Evolutionary conservation across 2,113 vertebrate genomes (phyloP).

Genomic region (Eretmochelys imbricata): DNA sequence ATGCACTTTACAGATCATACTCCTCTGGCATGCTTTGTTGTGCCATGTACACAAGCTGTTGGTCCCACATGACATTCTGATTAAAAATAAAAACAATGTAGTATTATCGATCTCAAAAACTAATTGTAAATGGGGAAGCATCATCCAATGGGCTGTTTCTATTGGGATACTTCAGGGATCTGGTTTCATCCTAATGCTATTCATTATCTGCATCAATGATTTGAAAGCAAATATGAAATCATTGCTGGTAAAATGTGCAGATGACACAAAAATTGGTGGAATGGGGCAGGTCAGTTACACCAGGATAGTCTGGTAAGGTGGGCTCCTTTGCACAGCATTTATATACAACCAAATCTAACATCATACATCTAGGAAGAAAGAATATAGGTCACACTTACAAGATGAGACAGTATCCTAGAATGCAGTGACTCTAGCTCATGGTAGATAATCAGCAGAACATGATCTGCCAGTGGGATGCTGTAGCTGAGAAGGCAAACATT

Average conservation of each 20-base stretch:
- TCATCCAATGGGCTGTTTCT: not conserved
- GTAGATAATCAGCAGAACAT: not conserved
- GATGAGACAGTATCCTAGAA: too few species aligned
- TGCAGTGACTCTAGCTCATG: not conserved
- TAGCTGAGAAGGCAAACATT: too few species aligned
- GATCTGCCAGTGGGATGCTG: too few species aligned
- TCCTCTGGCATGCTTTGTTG: not conserved
- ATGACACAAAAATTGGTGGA: not conserved
- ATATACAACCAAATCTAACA: not conserved
- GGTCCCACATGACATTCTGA: not conserved
- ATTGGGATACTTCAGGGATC: not conserved
- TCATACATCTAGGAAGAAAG: not conserved
- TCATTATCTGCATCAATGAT: not conserved
- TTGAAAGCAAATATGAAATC: not conserved
- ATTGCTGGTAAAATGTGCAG: not conserved
- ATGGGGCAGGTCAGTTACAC: not conserved
- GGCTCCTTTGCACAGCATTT: not conserved
- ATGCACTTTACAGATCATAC: not conserved
- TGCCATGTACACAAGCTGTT: not conserved
- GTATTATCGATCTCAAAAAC: not conserved
- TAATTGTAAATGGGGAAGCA: not conserved
- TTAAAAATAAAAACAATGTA: not conserved
- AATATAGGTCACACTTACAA: not conserved
- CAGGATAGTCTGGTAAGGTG: not conserved
- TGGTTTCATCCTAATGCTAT: not conserved